Evolutionary conservation across 2,113 vertebrate species (phyloP).

Genomic region (Dunckerocampus dactyliophorus): DNA sequence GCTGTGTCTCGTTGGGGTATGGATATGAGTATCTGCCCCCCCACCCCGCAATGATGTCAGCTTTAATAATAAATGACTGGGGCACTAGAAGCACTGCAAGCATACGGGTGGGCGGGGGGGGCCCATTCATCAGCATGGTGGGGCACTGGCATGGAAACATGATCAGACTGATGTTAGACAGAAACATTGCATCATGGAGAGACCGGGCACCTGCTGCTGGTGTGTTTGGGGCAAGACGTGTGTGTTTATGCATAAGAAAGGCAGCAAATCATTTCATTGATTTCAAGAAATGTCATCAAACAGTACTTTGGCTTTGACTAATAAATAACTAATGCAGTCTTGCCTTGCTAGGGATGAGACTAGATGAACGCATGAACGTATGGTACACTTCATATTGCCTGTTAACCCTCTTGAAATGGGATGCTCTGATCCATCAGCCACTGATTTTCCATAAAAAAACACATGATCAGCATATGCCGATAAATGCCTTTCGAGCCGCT

Average conservation of each 20-base stretch:
- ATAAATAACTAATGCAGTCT: background rate
- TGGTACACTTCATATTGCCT: background rate
- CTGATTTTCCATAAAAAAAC: too few species aligned
- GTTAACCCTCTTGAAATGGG: too few species aligned
- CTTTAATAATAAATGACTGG: conserved; percentile 61
- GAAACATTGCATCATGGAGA: conserved; percentile 6
- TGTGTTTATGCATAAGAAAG: background rate
- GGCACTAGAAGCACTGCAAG: conserved; percentile 10
- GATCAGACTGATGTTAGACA: conserved; percentile 21
- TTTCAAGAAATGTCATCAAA: too few species aligned
- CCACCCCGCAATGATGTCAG: conserved; percentile 49
- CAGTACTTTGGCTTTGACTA: background rate
- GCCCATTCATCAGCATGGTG: conserved; percentile 31
- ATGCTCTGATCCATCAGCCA: too few species aligned
- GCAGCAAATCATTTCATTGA: too few species aligned
- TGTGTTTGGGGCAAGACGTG: background rate
- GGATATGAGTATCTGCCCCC: conserved; percentile 43
- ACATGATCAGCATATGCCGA: too few species aligned
- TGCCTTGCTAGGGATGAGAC: background rate
- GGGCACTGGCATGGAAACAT: conserved; percentile 45
- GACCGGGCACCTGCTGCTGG: background rate
- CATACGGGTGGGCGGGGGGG: conserved; percentile 10
- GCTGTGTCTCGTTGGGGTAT: conserved; percentile 44
- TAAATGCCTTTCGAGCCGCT: too few species aligned
- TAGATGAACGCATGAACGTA: background rate